These are phyloP conservation scores for Aelia acuminata DNA, from an alignment of 2,888 invertebrate species.

Conservation along the genomic window DNA sequence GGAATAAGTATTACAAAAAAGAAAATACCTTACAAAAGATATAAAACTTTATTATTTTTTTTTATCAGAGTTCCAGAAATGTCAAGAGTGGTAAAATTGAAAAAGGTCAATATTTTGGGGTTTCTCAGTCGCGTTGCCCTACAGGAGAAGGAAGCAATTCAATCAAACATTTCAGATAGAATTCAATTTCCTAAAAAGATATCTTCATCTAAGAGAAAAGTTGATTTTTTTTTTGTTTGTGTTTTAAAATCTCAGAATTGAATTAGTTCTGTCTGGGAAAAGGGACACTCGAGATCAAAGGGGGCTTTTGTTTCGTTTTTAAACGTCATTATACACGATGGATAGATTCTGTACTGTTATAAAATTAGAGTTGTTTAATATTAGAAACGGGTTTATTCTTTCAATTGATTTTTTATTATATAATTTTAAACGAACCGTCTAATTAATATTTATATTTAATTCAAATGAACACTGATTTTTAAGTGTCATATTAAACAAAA, in stretches of 20 bases:
- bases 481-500: too few species aligned
- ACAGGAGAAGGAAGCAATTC: neutral
- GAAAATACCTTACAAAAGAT: neutral
- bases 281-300: neutral
- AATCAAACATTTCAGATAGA: conserved; percentile 1
- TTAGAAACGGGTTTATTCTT: too few species aligned
- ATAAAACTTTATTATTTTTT: too few species aligned
- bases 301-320: neutral
- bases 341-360: neutral
- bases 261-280: neutral
- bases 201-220: neutral
- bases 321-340: neutral
- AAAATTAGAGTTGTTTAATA: neutral
- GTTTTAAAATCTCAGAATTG: neutral
- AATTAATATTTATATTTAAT: too few species aligned
- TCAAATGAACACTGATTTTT: too few species aligned
- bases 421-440: too few species aligned
- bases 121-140: neutral
- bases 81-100: neutral
- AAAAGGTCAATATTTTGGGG: neutral
- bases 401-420: too few species aligned
- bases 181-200: neutral
- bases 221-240: neutral
- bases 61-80: neutral
- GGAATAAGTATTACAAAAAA: neutral